phyloP scores from a whole-genome alignment of 2,888 invertebrate genomes.

The Catocala nupta region DNA sequence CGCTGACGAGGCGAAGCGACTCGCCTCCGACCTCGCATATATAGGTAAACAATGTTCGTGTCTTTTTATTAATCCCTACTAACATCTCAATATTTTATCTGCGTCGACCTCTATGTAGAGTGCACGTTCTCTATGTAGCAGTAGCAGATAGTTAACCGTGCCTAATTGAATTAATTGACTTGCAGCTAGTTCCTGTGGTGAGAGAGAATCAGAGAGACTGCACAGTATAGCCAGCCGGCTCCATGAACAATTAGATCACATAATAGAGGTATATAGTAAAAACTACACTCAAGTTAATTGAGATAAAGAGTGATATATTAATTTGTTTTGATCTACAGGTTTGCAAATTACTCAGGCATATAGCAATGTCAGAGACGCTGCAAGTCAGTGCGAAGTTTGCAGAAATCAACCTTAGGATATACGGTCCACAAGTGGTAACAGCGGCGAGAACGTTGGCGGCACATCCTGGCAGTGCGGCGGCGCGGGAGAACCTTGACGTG shows the following conservation, averaged over 20 bases:
- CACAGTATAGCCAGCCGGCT: slow-evolving; percentile 98
- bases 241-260: slow-evolving; percentile 98
- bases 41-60: slow-evolving; percentile 74
- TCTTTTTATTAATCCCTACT: slow-evolving; percentile 18
- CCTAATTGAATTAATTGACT: slow-evolving; percentile 36
- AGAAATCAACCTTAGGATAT: slow-evolving; percentile 97
- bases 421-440: slow-evolving; percentile 97
- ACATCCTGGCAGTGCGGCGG: slow-evolving; percentile 97
- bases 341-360: slow-evolving; percentile 98
- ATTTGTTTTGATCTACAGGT: slow-evolving; percentile 87
- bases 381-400: slow-evolving; percentile 99
- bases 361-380: slow-evolving; percentile 97
- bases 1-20: slow-evolving; percentile 79
- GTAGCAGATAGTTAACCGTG: not conserved
- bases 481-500: slow-evolving; percentile 98
- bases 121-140: slow-evolving; percentile 8
- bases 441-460: slow-evolving; percentile 97
- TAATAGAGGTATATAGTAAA: slow-evolving; percentile 93
- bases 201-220: slow-evolving; percentile 93
- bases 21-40: slow-evolving; percentile 82
- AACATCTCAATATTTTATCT: slow-evolving; percentile 4
- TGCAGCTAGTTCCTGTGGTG: slow-evolving; percentile 88
- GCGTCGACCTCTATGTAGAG: slow-evolving; percentile 11
- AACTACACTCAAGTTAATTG: not conserved
- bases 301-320: not conserved